These are phyloP conservation scores for Amyelois transitella DNA, from an alignment of 1,140 invertebrate genomes.

Conservation along the genomic window DNA sequence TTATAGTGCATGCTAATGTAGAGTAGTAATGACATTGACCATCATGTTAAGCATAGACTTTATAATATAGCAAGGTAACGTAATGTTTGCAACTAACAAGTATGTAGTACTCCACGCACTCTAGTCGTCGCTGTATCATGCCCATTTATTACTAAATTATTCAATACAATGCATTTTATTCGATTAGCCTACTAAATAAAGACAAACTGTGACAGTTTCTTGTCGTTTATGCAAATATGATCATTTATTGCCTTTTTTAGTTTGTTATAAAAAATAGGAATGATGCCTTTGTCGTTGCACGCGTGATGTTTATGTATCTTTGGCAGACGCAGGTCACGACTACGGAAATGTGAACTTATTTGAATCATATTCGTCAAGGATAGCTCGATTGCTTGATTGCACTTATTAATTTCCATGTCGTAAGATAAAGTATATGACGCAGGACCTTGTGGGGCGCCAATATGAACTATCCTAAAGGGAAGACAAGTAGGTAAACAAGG, in stretches of 20 bases:
- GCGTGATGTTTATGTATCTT: conserved; percentile 19
- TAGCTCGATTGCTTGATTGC: conserved; percentile 16
- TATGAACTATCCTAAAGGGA: conserved; percentile 54
- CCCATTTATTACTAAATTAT: conserved; percentile 53
- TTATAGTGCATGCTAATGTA: conserved; percentile 13
- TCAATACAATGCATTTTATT: conserved; percentile 28
- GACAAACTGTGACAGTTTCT: conserved; percentile 34
- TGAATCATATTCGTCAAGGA: conserved; percentile 31
- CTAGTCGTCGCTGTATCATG: conserved; percentile 12
- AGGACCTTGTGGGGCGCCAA: conserved; percentile 37
- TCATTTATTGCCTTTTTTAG: conserved; percentile 52
- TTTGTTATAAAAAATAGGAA: conserved; percentile 30
- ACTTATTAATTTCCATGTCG: conserved; percentile 20
- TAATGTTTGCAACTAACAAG: neutral
- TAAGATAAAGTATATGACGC: conserved; percentile 34
- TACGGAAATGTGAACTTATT: conserved; percentile 29
- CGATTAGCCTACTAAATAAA: conserved; percentile 44
- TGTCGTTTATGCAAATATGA: conserved; percentile 53
- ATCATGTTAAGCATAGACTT: conserved; percentile 14
- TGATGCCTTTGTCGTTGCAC: conserved; percentile 19
- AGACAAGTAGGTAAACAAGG: conserved; percentile 56
- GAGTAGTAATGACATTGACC: conserved; percentile 46
- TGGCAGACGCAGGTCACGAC: conserved; percentile 23
- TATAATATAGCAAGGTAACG: neutral
- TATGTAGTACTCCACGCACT: too few species aligned